Conservation (phyloP, 2,888 invertebrate species). For the Kuschelorhynchus macadamiae region DNA sequence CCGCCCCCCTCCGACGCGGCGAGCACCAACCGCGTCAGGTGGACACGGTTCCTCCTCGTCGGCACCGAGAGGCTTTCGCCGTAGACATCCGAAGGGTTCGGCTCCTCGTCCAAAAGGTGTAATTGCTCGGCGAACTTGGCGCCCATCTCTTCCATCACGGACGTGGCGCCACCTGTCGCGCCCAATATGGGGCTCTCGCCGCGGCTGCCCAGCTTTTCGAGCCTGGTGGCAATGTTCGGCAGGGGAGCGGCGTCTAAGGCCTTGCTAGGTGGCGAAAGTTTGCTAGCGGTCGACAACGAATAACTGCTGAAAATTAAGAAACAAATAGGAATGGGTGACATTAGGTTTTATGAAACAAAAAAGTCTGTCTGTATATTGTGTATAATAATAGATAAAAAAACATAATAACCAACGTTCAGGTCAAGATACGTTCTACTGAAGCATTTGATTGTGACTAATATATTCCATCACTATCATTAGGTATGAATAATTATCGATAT, state of each 20-base stretch:
- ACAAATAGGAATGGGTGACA: background rate
- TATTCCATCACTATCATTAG: too few relatives aligned
- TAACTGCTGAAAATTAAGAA: constrained; percentile 10
- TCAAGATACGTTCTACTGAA: too few relatives aligned
- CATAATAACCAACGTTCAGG: too few relatives aligned
- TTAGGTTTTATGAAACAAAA: too few relatives aligned
- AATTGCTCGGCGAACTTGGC: constrained; percentile 50
- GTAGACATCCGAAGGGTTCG: constrained; percentile 44
- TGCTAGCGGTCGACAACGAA: constrained; percentile 23
- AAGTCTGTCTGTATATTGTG: too few relatives aligned
- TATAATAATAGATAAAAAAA: too few relatives aligned
- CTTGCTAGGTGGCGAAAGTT: constrained; percentile 22
- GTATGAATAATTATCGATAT: too few relatives aligned
- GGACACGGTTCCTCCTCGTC: constrained; percentile 57
- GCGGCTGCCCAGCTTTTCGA: constrained; percentile 37
- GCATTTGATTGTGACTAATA: too few relatives aligned
- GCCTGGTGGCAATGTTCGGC: constrained; percentile 22
- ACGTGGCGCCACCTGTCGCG: constrained; percentile 19
- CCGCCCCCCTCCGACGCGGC: constrained; percentile 62
- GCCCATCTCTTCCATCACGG: constrained; percentile 46
- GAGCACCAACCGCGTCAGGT: constrained; percentile 62
- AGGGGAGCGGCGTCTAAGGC: constrained; percentile 24
- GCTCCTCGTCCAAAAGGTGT: constrained; percentile 50
- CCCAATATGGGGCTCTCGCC: constrained; percentile 42
- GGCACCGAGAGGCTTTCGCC: constrained; percentile 47